A percentile compares a stretch with the other conserved stretches of the same genome.
phyloP scores from a whole-genome alignment of 2,888 invertebrate genomes.

The Pheosia tremula region DNA sequence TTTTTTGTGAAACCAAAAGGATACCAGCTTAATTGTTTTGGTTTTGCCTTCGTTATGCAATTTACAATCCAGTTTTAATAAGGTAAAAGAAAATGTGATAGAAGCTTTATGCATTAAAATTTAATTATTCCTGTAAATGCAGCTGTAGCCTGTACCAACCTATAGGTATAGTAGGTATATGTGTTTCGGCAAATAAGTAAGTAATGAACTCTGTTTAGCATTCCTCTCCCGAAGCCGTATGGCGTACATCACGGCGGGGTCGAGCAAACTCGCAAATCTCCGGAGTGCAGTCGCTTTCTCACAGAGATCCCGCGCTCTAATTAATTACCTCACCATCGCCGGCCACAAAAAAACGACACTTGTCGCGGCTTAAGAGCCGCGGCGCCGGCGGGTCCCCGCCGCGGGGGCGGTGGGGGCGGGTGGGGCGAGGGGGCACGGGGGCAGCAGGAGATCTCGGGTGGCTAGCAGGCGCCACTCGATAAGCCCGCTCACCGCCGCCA shows the following conservation, averaged over 20 bases:
- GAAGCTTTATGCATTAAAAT: too few species aligned
- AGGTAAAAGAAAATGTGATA: too few species aligned
- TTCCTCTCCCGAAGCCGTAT: too few species aligned
- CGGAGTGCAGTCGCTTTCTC: slow-evolving; percentile 45
- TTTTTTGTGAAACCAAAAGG: background rate
- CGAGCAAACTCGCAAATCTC: slow-evolving; percentile 49
- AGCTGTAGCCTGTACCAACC: too few species aligned
- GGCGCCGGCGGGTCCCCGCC: slow-evolving; percentile 60
- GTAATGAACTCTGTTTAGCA: too few species aligned
- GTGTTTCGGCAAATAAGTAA: background rate
- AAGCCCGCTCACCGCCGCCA: slow-evolving; percentile 44
- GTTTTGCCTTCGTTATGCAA: too few species aligned
- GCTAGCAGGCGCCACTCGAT: slow-evolving; percentile 64
- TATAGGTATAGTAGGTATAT: too few species aligned
- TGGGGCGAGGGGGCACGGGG: slow-evolving; percentile 20
- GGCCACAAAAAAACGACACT: slow-evolving; percentile 69
- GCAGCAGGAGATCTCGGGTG: slow-evolving; percentile 11
- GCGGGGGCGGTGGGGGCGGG: slow-evolving; percentile 20
- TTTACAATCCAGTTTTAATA: too few species aligned
- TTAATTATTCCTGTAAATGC: too few species aligned
- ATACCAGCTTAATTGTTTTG: too few species aligned
- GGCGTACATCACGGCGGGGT: slow-evolving; percentile 5
- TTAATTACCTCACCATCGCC: slow-evolving; percentile 73
- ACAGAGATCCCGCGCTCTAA: slow-evolving; percentile 63
- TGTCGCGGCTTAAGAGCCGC: slow-evolving; percentile 75